Percentiles rank a stretch among this genome's conserved stretches.
Conservation (phyloP, 2,113 vertebrate genomes). For the Archilochus colubris region DNA sequence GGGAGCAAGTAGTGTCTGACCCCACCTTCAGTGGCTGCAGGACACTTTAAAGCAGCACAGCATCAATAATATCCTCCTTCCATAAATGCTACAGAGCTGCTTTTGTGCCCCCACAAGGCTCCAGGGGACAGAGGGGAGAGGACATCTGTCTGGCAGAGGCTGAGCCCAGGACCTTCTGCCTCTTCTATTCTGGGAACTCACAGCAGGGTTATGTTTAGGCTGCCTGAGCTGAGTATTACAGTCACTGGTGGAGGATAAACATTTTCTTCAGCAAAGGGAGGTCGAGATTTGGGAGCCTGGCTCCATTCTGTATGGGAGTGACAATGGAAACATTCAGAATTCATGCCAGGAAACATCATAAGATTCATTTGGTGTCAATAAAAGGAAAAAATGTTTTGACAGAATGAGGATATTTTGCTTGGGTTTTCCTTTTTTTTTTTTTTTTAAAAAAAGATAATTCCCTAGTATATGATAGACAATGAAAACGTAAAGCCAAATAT, state of each 20-base stretch:
- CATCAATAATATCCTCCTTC: neutral
- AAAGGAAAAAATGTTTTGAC: constrained; percentile 23
- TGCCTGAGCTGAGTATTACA: neutral
- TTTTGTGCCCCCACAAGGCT: neutral
- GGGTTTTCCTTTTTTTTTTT: neutral
- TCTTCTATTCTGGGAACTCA: neutral
- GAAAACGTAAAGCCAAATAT: constrained; percentile 1
- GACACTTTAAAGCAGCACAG: neutral
- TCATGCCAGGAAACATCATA: constrained; percentile 15
- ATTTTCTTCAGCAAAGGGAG: neutral
- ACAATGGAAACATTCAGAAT: constrained; percentile 25
- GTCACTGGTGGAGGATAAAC: neutral
- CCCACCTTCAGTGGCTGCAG: neutral
- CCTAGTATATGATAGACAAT: neutral
- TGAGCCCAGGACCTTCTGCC: neutral
- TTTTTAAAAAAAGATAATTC: neutral
- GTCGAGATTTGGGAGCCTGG: neutral
- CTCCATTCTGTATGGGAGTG: neutral
- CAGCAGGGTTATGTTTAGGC: neutral
- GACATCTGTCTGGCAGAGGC: neutral
- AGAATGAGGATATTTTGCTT: constrained; percentile 25
- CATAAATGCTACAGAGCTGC: neutral
- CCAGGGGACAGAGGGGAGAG: neutral
- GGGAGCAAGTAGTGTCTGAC: neutral
- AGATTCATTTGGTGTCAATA: constrained; percentile 26